Evolutionary conservation across 2,888 invertebrate genomes (phyloP), one percentile per base, ranked within the genome.

Genomic region (Lasioglossum lativentre): DNA sequence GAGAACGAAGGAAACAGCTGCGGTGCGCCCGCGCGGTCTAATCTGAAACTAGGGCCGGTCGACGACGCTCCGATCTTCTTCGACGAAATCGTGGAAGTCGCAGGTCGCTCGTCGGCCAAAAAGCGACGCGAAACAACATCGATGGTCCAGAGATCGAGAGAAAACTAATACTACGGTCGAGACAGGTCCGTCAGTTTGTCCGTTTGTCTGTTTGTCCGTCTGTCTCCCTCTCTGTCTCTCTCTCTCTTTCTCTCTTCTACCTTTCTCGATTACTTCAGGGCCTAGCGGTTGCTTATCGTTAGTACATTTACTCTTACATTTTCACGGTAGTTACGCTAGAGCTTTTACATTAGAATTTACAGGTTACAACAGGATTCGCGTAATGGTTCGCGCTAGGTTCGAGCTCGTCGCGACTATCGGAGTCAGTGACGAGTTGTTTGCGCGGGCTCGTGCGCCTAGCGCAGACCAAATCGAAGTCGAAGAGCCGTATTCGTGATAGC

Each of bases 131-230:
- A 83, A 84, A 85, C 85, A 82, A 82, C 82, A 83, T 87, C 82
- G 83, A 85, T 89, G 91, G 92, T 91, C 90, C 92, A 91, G 92
- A 91, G 92, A 92, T 93, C 92, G 92, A 88, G 92, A 88, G 88
- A 90, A 79, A 90, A 87, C 88, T 92, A 91, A 87, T 73, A 88
- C 86, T 89, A 88, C 84, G 59, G 70, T 85, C 72, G 73, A 88
- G 77, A 86, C 89, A 6, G n/a, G 59, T 59, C 42, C 6, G 23
- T 81, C 59, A 12, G 27, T 63, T 4, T 16, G 14, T 63, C 19
- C 30, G 47, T 59, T 27, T 34, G n/a, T 81, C 63, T 23, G 14
- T 23, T 5, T 23, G 4, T 52, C 23, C 10, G 10, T 42, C 42
- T 42, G 10, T 42, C 42, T 42, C 42, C 10, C 42, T 42, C 23